phyloP scores from a whole-genome alignment of 2,888 invertebrate species.

The Leptarthrus brevirostris region DNA sequence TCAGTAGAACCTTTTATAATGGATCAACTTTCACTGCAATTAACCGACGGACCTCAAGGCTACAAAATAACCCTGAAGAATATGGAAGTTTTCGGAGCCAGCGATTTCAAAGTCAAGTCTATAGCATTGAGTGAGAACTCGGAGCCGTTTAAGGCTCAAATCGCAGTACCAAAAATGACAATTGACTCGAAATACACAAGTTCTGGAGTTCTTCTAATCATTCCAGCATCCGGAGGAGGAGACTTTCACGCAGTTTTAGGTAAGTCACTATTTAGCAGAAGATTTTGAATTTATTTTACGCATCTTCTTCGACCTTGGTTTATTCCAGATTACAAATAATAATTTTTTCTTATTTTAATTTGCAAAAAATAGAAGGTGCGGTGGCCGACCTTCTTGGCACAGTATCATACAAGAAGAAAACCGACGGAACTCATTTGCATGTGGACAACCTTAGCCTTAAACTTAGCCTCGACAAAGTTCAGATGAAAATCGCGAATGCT shows the following conservation, averaged over 20 bases:
- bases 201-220: slow-evolving; percentile 75
- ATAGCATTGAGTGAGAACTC: slow-evolving; percentile 71
- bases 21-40: slow-evolving; percentile 72
- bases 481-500: slow-evolving; percentile 75
- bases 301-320: too few relatives aligned
- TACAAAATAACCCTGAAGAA: slow-evolving; percentile 73
- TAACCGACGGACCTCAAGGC: slow-evolving; percentile 70
- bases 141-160: slow-evolving; percentile 74
- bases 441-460: slow-evolving; percentile 74
- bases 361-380: slow-evolving; percentile 69
- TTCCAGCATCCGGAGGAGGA: slow-evolving; percentile 78
- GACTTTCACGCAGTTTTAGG: slow-evolving; percentile 75
- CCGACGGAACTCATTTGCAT: slow-evolving; percentile 70
- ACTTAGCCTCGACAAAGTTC: slow-evolving; percentile 72
- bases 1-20: slow-evolving; percentile 75
- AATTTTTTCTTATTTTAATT: slow-evolving; percentile 1
- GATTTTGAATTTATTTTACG: slow-evolving; percentile 51
- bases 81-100: slow-evolving; percentile 74
- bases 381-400: slow-evolving; percentile 72
- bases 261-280: too few relatives aligned
- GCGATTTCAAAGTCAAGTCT: slow-evolving; percentile 72
- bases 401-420: slow-evolving; percentile 68
- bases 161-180: slow-evolving; percentile 74
- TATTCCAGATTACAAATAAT: slow-evolving; percentile 12
- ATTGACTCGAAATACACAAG: slow-evolving; percentile 77